A percentile compares a stretch with the other conserved stretches of the same genome.
These are phyloP conservation scores for Onychorhynchus coronatus DNA, from an alignment of 2,113 vertebrate species.

Conservation along the genomic window DNA sequence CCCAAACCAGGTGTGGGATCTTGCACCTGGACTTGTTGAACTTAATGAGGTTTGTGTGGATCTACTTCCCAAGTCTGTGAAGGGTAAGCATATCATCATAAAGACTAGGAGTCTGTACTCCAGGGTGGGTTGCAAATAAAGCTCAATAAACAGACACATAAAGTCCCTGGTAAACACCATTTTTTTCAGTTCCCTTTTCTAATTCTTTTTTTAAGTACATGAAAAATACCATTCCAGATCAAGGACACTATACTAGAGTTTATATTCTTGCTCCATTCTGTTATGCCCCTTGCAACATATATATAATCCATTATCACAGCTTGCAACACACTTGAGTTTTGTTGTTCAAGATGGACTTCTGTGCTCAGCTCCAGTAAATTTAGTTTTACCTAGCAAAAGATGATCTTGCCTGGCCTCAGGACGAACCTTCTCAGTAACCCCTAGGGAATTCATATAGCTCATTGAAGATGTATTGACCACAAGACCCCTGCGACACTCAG, in stretches of 20 bases:
- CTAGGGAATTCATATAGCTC: neutral
- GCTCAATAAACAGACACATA: neutral
- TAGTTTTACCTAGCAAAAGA: neutral
- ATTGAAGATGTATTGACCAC: neutral
- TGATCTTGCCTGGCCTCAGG: neutral
- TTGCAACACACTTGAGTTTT: neutral
- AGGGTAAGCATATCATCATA: neutral
- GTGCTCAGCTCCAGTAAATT: neutral
- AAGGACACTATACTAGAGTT: neutral
- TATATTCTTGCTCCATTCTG: neutral
- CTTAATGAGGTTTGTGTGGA: neutral
- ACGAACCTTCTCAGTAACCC: neutral
- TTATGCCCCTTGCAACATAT: neutral
- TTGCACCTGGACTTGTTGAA: neutral
- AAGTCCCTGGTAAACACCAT: neutral
- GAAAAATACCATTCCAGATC: neutral
- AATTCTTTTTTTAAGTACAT: neutral
- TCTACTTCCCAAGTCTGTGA: neutral
- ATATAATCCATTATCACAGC: rapidly evolving
- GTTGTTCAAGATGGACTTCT: neutral
- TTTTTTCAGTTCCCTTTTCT: neutral
- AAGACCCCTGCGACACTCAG: neutral
- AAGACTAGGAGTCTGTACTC: neutral
- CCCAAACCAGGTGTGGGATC: neutral
- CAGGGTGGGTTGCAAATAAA: neutral